phyloP scores from a whole-genome alignment of 2,113 vertebrate genomes.

The Corydoras maculifer region DNA sequence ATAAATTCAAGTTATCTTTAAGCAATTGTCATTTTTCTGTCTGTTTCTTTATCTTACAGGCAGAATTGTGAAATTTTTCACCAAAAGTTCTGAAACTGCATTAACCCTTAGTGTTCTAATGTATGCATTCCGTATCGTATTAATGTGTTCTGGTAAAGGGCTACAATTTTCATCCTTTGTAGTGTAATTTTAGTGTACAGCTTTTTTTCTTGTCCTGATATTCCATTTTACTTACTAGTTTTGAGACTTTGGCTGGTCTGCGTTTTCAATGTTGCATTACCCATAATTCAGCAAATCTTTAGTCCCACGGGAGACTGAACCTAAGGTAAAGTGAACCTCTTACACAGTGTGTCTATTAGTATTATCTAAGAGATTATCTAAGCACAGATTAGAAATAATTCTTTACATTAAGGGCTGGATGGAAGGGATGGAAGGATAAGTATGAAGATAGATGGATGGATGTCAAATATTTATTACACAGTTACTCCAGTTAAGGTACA shows the following conservation, averaged over 20 bases:
- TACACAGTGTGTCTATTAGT: conserved; percentile 33
- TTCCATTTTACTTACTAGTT: conserved; percentile 9
- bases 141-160: too few relatives aligned
- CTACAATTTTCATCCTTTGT: too few relatives aligned
- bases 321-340: conserved; percentile 20
- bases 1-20: too few relatives aligned
- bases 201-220: too few relatives aligned
- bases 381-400: conserved; percentile 25
- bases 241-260: conserved; percentile 19
- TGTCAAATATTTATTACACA: not conserved
- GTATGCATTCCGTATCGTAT: too few relatives aligned
- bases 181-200: too few relatives aligned
- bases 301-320: not conserved
- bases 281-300: conserved; percentile 29
- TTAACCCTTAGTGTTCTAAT: too few relatives aligned
- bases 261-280: conserved; percentile 15
- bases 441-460: conserved; percentile 3
- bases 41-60: too few relatives aligned
- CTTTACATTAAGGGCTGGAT: conserved; percentile 18
- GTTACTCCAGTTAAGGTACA: not conserved
- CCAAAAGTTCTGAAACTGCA: too few relatives aligned
- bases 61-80: too few relatives aligned
- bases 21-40: too few relatives aligned
- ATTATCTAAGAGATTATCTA: conserved; percentile 22
- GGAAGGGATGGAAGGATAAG: conserved; percentile 9